Evolutionary conservation across 2,797 vertebrate species (phyloP).

Genomic region (Lacerta bilineata): DNA sequence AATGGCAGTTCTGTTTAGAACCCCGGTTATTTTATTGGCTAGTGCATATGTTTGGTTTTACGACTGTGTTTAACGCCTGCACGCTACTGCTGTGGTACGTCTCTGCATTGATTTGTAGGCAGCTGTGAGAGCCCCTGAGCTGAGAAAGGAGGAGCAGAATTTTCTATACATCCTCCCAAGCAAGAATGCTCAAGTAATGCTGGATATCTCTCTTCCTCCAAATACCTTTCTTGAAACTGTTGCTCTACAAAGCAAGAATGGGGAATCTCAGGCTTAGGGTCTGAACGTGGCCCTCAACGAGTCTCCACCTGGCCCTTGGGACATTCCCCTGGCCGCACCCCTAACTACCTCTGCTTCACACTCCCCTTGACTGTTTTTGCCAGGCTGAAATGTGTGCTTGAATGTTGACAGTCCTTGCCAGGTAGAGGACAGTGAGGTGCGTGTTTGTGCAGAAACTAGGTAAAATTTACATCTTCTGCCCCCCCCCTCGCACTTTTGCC

Average conservation of each 20-base stretch:
- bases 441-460: too few species aligned
- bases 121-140: neutral
- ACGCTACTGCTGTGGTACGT: neutral
- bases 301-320: too few species aligned
- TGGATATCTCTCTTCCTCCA: neutral
- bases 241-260: neutral
- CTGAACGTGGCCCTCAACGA: too few species aligned
- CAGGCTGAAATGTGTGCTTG: too few species aligned
- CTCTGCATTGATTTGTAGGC: neutral
- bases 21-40: neutral
- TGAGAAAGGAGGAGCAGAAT: neutral
- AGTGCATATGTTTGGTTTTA: neutral
- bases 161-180: neutral
- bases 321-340: too few species aligned
- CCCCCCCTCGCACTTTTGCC: too few species aligned
- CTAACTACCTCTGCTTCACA: too few species aligned
- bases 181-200: neutral
- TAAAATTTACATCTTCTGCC: too few species aligned
- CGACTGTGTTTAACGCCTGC: neutral
- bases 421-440: too few species aligned
- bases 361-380: too few species aligned
- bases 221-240: neutral
- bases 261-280: too few species aligned
- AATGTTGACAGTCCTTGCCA: too few species aligned
- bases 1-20: neutral